These are phyloP conservation scores for Arizona elegans DNA, from an alignment of 2,113 vertebrate species.

Conservation along the genomic window DNA sequence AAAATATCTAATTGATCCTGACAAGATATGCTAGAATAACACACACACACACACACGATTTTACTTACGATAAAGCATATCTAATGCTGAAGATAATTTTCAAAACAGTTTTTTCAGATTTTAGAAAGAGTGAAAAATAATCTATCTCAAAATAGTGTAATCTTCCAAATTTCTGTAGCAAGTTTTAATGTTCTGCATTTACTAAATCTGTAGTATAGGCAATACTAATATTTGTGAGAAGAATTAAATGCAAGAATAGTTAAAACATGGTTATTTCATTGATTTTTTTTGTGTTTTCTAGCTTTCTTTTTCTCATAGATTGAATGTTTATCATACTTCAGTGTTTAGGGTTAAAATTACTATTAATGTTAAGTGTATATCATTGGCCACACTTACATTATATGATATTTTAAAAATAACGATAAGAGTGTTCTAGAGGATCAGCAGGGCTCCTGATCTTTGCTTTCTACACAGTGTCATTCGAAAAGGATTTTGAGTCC, in stretches of 20 bases:
- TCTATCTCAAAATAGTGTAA: background rate
- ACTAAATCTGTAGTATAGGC: background rate
- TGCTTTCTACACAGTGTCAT: constrained; percentile 15
- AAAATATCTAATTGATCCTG: background rate
- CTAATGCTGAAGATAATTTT: background rate
- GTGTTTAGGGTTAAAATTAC: background rate
- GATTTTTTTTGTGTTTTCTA: accelerated
- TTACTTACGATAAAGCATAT: background rate
- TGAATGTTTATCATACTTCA: background rate
- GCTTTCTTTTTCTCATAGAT: background rate
- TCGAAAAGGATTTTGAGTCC: constrained; percentile 20
- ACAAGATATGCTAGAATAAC: background rate
- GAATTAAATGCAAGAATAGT: background rate
- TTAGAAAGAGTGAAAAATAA: background rate
- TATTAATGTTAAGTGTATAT: background rate
- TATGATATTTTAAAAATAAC: constrained; percentile 45
- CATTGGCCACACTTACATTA: background rate
- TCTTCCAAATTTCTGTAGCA: background rate
- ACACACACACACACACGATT: background rate
- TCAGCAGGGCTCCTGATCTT: constrained; percentile 38
- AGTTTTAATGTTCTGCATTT: background rate
- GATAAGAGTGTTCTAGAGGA: constrained; percentile 29
- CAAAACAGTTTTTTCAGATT: background rate
- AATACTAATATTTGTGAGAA: background rate
- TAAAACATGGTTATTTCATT: background rate